Evolutionary conservation across 2,797 vertebrate species (phyloP), one percentile per base, ranked within the genome.

Genomic region (Lepus townsendii): DNA sequence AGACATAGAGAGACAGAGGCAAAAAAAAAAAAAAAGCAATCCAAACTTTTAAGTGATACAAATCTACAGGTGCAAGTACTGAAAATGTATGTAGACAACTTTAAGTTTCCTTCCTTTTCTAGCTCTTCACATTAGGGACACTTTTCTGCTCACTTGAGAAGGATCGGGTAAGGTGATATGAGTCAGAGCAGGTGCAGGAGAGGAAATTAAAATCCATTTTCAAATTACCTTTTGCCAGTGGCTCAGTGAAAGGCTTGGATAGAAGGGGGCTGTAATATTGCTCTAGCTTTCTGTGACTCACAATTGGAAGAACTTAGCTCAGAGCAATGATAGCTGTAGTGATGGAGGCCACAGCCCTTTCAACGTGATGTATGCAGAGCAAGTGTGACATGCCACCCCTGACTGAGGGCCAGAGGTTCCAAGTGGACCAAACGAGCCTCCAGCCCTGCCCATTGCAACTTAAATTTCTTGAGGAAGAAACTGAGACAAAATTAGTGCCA

Each of bases 201-300:
- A 96, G 50, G 72, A 89, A 92, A 92, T 79, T 78, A 84, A 88
- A 93, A 93, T 84, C 52, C 20, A 75, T 83, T 16, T 88, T 94
- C 68, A 79, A 91, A 83, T 76, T 62, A 82, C 52, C 77, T 47
- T 50, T 90, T 62, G 35, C 66, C 76, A 73, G 54, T 8, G 24
- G 52, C 42, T 91, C 50, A 71, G 52, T 26, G 66, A 73, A 91
- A 93, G 19, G 6, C 50, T 88, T 73, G 54, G 7, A 75, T 27
- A 47, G 22, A 6, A 50, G 22, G 26, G 26, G 42, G 57, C 32
- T 82, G 5, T 75, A 77, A n/a, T 88, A 71, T 85, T 50, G 11
- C 26, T 91, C 35, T 90, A 47, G 65, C 69, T 80, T 82, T 65
- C 65, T 92, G n/a, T 38, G 38, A 50, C n/a, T 85, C 32, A 71